phyloP scores from a whole-genome alignment of 2,113 vertebrate genomes.

The Odocoileus hemionus region DNA sequence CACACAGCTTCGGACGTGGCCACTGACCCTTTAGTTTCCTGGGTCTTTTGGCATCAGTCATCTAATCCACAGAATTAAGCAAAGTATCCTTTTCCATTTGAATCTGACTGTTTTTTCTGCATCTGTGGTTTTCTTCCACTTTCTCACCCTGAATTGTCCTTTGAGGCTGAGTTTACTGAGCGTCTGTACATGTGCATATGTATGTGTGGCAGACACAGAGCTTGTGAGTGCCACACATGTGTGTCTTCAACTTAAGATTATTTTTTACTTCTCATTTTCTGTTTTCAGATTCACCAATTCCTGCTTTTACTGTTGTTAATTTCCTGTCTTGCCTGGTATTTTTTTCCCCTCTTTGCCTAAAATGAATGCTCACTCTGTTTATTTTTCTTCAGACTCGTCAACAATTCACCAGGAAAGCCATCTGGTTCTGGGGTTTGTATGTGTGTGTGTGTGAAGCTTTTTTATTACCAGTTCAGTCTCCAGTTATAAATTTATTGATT shows the following conservation, averaged over 20 bases:
- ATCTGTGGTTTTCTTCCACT: background rate
- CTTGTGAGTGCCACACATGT: background rate
- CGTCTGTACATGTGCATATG: accelerated
- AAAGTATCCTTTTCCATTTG: background rate
- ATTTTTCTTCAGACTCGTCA: background rate
- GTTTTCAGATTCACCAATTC: background rate
- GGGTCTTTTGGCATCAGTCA: background rate
- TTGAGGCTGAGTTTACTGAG: background rate
- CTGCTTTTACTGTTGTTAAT: background rate
- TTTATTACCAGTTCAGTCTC: background rate
- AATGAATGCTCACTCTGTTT: background rate
- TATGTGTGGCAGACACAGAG: too few species aligned
- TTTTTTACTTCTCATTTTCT: background rate
- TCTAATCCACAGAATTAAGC: background rate
- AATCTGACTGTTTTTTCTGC: background rate
- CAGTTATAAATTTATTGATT: background rate
- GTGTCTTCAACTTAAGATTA: background rate
- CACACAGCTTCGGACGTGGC: background rate
- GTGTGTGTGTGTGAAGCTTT: background rate
- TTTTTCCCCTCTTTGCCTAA: background rate
- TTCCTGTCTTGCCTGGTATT: background rate
- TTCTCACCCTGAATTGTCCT: background rate
- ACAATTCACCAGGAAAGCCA: background rate
- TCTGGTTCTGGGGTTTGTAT: background rate
- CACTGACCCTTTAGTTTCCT: background rate